Base-by-base conservation (phyloP, 1,140 invertebrate genomes). In the Ostrea denselamellosa region DNA sequence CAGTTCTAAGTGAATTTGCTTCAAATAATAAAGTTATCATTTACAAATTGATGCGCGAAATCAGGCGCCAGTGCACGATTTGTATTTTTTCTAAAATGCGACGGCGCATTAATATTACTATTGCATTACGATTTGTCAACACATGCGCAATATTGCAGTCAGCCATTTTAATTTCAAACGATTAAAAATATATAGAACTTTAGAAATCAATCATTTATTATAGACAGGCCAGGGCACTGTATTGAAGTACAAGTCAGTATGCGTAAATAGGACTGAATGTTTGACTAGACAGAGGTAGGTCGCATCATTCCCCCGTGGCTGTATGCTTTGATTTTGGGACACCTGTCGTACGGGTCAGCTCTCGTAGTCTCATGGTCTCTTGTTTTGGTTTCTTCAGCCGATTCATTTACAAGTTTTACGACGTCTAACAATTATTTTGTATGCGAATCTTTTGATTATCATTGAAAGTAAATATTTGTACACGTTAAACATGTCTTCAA, bases 141-240 rank as follows among this genome's bases (percentile, higher is more conserved):
- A 77, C 68, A 77, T 77, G 68, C 68, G 68, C 68, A 77, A 77
- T 77, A 77, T 77, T 77, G 68, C 68, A 77, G 68, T 77, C 68
- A 10, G 68, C 68, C 68, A 77, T 77, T 77, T 77, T 77, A 77
- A 77, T 77, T 77, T 77, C 28, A 77, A 77, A 77, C 68, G 68
- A 77, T 77, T 77, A 77, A 77, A 71, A 77, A 77, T 77, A 28
- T 71, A 77, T 44, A 44, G 34, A 44, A 44, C 34, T 44, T 77
- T 77, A 77, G 68, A 77, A 34, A 77, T 77, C 22, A 25, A 77
- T 77, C 68, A 34, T 34, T 28, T 28, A 28, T 77, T 28, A 77
- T 34, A 25, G 68, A 77, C 25, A 77, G 68, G 68, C 25, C 28
- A 28, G 68, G 28, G 28, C 28, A 25, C 68, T 25, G 28, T 77